Evolutionary conservation across 2,888 invertebrate genomes (phyloP).

Genomic region (Drosophila paucipuncta): DNA sequence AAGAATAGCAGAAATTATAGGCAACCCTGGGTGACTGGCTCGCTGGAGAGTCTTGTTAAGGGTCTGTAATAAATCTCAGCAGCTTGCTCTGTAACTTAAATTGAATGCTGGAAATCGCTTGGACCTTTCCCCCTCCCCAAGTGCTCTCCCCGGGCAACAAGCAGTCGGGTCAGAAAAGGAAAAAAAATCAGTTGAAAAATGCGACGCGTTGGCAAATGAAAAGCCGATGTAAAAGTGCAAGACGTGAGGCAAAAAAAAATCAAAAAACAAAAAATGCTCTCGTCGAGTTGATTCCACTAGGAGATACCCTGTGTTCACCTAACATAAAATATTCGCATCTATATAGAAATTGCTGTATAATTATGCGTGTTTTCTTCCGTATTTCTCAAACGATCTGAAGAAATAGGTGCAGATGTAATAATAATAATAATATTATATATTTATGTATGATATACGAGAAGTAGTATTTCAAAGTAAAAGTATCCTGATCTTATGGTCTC

Average conservation of each 20-base stretch:
- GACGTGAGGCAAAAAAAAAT: slow-evolving; percentile 48
- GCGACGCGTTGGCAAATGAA: slow-evolving; percentile 41
- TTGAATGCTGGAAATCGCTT: slow-evolving; percentile 81
- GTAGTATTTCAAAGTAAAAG: background rate
- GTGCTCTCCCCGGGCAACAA: slow-evolving; percentile 13
- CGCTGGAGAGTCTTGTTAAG: slow-evolving; percentile 63
- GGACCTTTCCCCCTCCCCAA: slow-evolving; percentile 34
- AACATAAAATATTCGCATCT: background rate
- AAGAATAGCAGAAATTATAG: slow-evolving; percentile 25
- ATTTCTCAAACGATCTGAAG: background rate
- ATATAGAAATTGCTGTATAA: background rate
- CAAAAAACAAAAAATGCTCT: slow-evolving; percentile 13
- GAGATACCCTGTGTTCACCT: background rate
- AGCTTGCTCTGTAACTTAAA: slow-evolving; percentile 79
- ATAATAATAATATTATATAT: background rate
- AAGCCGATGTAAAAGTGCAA: slow-evolving; percentile 52
- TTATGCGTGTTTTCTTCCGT: background rate
- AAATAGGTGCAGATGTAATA: background rate
- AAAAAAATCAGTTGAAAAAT: slow-evolving; percentile 63
- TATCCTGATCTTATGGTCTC: background rate
- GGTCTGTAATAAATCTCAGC: slow-evolving; percentile 80
- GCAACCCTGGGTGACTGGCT: slow-evolving; percentile 27
- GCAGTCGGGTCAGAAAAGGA: slow-evolving; percentile 26
- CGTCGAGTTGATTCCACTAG: background rate
- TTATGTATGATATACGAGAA: background rate